Evolutionary conservation across 2,888 invertebrate species (phyloP), one percentile per base, ranked within the genome.

Genomic region (Griposia aprilina): DNA sequence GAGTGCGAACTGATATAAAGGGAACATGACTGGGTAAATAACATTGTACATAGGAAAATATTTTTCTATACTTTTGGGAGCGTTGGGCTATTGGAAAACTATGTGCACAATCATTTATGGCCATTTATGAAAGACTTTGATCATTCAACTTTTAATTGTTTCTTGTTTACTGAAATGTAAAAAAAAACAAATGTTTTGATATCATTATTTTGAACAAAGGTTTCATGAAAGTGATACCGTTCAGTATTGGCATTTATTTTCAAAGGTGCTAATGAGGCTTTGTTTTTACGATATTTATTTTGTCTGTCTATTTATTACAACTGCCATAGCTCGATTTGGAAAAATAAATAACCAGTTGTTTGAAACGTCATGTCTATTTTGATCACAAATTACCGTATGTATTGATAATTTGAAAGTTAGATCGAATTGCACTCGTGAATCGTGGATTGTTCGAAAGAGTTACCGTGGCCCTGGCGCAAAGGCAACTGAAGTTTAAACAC

Each of bases 1-100:
- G 50, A 59, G n/a, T 45, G 20, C 50, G 26, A 52, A 82, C 57
- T 50, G 3, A 82, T 52, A 17, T 67, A 48, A 36, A 74, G 20
- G 48, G 26, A 41, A 55, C n/a, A 74, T 60, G 15, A n/a, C 45
- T 74, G 20, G 26, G 72, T 72, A 72, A 55, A 80, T 63, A 71
- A 67, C 8, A 68, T 30, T 59, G 26, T 55, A 72, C 11, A 71
- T 57, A 63, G 15, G 5, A 63, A 71, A 30, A n/a, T 63, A 23
- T 71, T 81, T 17, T 71, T 41, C 8, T 71, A 50, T 41, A 63
- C 62, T 48, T 71, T 62, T 62, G 20, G 10, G 68, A 2, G 15
- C 2, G 4, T 55, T 17, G 55, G 36, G 6, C 20, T 62, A 26
- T 70, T n/a, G 1, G 17, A 30, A 57, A 71, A 80, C 23, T 45